Base-by-base conservation (phyloP, 2,113 vertebrate species). In the Mesocricetus auratus region DNA sequence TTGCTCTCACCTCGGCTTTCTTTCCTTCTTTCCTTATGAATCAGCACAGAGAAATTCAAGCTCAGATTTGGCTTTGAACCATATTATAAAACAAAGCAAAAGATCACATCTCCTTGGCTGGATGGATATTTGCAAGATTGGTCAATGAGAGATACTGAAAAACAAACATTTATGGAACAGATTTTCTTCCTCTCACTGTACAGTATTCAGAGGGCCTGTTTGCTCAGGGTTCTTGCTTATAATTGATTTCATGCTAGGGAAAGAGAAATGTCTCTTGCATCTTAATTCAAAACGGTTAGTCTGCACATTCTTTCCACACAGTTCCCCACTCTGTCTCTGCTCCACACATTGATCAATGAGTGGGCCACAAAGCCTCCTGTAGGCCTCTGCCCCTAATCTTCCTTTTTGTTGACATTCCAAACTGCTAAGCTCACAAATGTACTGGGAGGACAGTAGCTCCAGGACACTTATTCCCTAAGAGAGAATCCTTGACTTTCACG, bases 391-490 rank as follows among this genome's bases (percentile, higher is more conserved):
- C 81, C 93, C 93, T 60, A 79, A 94, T 95, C 97, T 91, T 96
- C 83, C 98, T 97, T 96, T 85, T 90, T 93, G 90, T 97, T 97
- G 4, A 13, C 97, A 98, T 98, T 98, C 96, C 92, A 97, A 95
- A 97, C 90, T 87, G 86, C 94, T 97, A 97, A 98, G 97, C 90
- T 97, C 97, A 98, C 94, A 96, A 90, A 94, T 97, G 94, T 96
- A 82, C 95, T 97, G 95, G 71, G 96, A 97, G 92, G 97, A 97
- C 92, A 97, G 97, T 97, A 91, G 97, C 96, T 96, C 12, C 73
- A 96, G 97, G 95, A 97, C 97, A 97, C 96, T 94, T 97, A 97
- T 97, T 98, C 97, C 97, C 97, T 97, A 60, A 97, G 96, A 96
- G 96, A 97, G 96, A 98, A 97, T 98, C 95, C 95, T 97, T 96